Conservation (phyloP, 1,140 invertebrate species). For the Eupeodes corollae region DNA sequence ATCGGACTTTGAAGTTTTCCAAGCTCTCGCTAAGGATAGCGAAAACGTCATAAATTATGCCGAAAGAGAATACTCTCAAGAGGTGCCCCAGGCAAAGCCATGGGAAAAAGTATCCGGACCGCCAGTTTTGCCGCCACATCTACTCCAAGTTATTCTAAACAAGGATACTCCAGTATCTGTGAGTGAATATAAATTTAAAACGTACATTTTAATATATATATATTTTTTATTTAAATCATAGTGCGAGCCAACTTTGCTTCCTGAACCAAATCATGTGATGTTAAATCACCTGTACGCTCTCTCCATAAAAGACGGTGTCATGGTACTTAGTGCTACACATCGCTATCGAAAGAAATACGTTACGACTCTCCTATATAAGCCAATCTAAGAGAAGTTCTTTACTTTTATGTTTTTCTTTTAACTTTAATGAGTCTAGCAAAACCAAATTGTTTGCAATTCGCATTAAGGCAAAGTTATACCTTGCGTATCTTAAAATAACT, state of each 20-base stretch:
- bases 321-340: slow-evolving; percentile 96
- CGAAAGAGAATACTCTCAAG: slow-evolving; percentile 76
- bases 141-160: slow-evolving; percentile 97
- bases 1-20: slow-evolving; percentile 96
- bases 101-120: slow-evolving; percentile 87
- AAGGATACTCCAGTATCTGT: slow-evolving; percentile 92
- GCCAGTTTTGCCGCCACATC: slow-evolving; percentile 93
- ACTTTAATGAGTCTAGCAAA: no score
- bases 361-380: slow-evolving; percentile 97
- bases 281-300: slow-evolving; percentile 98
- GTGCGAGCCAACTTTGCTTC: slow-evolving; percentile 95
- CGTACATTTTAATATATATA: slow-evolving; percentile 2
- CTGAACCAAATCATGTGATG: slow-evolving; percentile 99
- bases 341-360: slow-evolving; percentile 98
- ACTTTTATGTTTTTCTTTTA: background rate
- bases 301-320: slow-evolving; percentile 98
- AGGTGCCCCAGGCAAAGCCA: slow-evolving; percentile 78
- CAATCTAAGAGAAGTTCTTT: slow-evolving; percentile 53
- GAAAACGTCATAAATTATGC: slow-evolving; percentile 57
- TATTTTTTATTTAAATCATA: slow-evolving; percentile 33
- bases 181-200: slow-evolving; percentile 17
- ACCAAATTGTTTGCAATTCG: no score
- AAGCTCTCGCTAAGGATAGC: slow-evolving; percentile 88
- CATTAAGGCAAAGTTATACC: no score
- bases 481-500: no score